Evolutionary conservation across 2,113 vertebrate species (phyloP), one percentile per base, ranked within the genome.

Genomic region (Orycteropus afer): DNA sequence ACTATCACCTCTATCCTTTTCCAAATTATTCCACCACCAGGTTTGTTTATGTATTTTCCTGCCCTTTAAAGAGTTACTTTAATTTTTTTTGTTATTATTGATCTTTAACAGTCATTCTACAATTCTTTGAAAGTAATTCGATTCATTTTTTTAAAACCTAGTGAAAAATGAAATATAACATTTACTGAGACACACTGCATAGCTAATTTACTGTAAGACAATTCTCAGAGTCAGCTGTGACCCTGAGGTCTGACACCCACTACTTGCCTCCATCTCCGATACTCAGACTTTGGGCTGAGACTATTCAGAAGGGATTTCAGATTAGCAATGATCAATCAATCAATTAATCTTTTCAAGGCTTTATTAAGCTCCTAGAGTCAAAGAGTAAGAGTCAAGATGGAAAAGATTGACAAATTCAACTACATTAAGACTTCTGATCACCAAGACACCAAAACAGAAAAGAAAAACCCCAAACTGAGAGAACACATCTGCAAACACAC

Each of bases 31-130:
- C 67, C 17, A 69, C 15, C 67, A 37, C 69, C 20, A 61, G 27
- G 27, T 29, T 9, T 8, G n/a, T 81, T 94, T 76, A 57, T 40
- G 20, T 42, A 82, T 93, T 92, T 82, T 71, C 34, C 65, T 94
- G 84, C 29, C 65, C 47, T 93, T 96, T 86, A 84, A 95, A 73
- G 47, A 85, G 87, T 93, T 91, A 91, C 80, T 53, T 51, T 67
- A 37, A 32, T 57, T 89, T 94, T 80, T 89, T 85, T 67, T 86
- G 86, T 89, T 96, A 69, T n/a, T 89, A 51, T 42, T 93, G 73
- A 65, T 49, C 73, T 93, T 80, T 94, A 80, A 49, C 23, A 96
- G 51, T 93, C 47, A 89, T 80, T 92, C 78, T 89, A 89, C 7
- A 89, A 76, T 92, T 91, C 74, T 77, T 87, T 91, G 45, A 86